Conservation (phyloP, 2,888 invertebrate genomes). For the Yponomeuta cagnagella region DNA sequence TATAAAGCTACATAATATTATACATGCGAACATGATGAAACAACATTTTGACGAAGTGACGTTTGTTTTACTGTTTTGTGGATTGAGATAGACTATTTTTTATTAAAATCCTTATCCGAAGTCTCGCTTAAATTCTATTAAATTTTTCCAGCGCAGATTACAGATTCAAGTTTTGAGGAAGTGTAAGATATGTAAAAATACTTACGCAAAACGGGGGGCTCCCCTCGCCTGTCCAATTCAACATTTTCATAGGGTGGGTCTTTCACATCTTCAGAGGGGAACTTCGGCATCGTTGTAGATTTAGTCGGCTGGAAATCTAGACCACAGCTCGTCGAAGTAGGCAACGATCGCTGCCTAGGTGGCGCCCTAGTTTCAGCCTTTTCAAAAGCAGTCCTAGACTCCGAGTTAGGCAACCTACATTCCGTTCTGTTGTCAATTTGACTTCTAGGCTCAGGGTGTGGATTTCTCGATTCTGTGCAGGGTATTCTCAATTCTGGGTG, state of each 20-base stretch:
- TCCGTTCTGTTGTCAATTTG: conserved; percentile 1
- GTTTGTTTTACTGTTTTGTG: too few relatives aligned
- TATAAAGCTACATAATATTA: too few relatives aligned
- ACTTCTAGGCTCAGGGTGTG: conserved; percentile 9
- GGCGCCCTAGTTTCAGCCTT: conserved; percentile 48
- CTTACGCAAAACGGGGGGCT: conserved; percentile 50
- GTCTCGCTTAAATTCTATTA: too few relatives aligned
- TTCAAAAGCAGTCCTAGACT: conserved; percentile 30
- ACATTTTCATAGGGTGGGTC: conserved; percentile 67
- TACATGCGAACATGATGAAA: too few relatives aligned
- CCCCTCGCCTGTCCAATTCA: conserved; percentile 48
- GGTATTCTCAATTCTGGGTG: conserved; percentile 6
- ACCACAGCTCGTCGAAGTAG: conserved; percentile 49
- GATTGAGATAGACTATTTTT: too few relatives aligned
- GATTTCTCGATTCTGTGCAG: conserved; percentile 18
- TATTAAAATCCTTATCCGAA: too few relatives aligned
- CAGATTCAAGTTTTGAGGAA: too few relatives aligned
- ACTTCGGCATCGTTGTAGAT: conserved; percentile 76
- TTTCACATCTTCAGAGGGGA: conserved; percentile 61
- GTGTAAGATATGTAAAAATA: conserved; percentile 21
- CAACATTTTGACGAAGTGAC: too few relatives aligned
- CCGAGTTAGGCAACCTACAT: conserved; percentile 21
- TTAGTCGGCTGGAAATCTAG: conserved; percentile 66
- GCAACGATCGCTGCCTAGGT: conserved; percentile 59
- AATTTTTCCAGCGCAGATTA: too few relatives aligned